Percentiles rank a stretch among this genome's conserved stretches.
Evolutionary conservation across 2,113 vertebrate species (phyloP).

Genomic region (Epinephelus moara): DNA sequence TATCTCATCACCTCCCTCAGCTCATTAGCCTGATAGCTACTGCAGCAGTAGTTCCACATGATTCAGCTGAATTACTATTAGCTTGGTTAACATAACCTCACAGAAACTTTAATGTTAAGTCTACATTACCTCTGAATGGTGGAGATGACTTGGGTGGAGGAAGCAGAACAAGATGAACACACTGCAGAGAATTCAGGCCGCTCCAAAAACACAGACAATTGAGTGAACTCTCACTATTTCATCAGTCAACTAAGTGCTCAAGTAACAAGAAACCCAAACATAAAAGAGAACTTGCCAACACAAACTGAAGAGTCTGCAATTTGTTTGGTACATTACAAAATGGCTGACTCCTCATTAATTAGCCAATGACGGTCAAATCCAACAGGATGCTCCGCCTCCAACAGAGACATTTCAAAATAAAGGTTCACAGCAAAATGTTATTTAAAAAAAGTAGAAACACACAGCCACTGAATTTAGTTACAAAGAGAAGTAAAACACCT

Average conservation of each 20-base stretch:
- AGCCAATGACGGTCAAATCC: not conserved
- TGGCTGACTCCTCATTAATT: not conserved
- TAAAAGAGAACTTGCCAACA: not conserved
- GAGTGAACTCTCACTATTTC: not conserved
- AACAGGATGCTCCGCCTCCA: not conserved
- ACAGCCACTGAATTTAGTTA: too few species aligned
- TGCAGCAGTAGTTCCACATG: not conserved
- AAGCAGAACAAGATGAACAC: not conserved
- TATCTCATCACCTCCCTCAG: too few species aligned
- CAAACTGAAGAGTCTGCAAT: not conserved
- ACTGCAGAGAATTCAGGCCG: not conserved
- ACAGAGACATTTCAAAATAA: not conserved
- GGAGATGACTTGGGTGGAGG: not conserved
- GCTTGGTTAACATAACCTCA: not conserved
- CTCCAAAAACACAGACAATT: not conserved
- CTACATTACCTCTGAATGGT: conserved; percentile 1
- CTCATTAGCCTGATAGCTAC: not conserved
- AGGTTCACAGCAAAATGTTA: not conserved
- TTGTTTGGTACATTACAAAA: not conserved
- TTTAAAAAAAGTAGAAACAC: not conserved
- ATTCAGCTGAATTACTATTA: not conserved
- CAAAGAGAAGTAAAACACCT: too few species aligned
- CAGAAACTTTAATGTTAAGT: not conserved
- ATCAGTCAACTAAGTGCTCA: not conserved
- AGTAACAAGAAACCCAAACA: not conserved